These are phyloP conservation scores for Arremon brunneinucha DNA, from an alignment of 2,797 vertebrate species.

Conservation along the genomic window DNA sequence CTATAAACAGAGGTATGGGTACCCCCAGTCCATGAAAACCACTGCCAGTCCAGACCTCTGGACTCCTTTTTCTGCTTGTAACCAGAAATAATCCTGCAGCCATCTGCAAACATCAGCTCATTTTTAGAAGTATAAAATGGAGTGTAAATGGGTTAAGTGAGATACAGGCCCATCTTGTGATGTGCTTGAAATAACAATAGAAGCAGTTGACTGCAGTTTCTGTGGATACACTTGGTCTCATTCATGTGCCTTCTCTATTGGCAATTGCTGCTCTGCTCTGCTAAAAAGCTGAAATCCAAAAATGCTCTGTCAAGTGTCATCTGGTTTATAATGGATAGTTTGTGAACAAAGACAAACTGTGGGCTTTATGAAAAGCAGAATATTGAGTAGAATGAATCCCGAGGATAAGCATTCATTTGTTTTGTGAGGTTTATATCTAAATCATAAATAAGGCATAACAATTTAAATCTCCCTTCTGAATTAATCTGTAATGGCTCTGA, in stretches of 20 bases:
- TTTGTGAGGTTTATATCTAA: not conserved
- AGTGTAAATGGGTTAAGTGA: not conserved
- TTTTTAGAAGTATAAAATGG: not conserved
- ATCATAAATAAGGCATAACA: conserved; percentile 16
- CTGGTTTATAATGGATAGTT: not conserved
- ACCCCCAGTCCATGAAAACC: not conserved
- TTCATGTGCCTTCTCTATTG: not conserved
- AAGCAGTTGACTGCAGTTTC: not conserved
- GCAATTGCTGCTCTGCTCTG: not conserved
- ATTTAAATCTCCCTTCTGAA: conserved; percentile 14
- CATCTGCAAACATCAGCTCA: not conserved
- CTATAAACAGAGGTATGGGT: not conserved
- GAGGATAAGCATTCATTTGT: not conserved
- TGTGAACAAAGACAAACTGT: not conserved
- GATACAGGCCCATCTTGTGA: not conserved
- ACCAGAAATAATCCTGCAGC: not conserved
- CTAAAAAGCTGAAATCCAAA: conserved; percentile 14
- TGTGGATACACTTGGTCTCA: not conserved
- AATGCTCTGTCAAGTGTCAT: not conserved
- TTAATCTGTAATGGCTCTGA: conserved; percentile 1
- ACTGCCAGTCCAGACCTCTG: not conserved
- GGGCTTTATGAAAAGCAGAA: not conserved
- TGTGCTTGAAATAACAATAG: not conserved
- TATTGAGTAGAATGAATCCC: not conserved
- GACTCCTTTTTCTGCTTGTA: rapidly evolving